Evolutionary conservation across 2,113 vertebrate genomes (phyloP).

Genomic region (Tupaia chinensis): DNA sequence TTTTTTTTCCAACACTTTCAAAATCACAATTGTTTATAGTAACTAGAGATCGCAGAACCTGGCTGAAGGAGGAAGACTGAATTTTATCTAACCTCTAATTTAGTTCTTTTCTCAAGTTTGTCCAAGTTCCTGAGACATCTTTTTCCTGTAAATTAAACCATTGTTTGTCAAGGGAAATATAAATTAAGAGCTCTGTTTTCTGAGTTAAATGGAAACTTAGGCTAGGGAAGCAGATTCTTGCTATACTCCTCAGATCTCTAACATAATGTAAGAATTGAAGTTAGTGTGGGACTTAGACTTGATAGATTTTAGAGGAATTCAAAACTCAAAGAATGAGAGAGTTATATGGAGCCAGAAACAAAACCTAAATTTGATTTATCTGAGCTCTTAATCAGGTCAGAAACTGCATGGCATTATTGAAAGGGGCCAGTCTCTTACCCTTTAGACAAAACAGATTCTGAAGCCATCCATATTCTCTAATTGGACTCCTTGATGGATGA

Average conservation of each 20-base stretch:
- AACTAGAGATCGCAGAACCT: slow-evolving; percentile 80
- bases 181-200: slow-evolving; percentile 81
- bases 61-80: slow-evolving; percentile 72
- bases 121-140: slow-evolving; percentile 79
- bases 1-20: slow-evolving; percentile 73
- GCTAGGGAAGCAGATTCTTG: slow-evolving; percentile 64
- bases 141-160: slow-evolving; percentile 78
- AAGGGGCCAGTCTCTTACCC: slow-evolving; percentile 55
- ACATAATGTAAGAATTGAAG: slow-evolving; percentile 64
- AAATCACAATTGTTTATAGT: slow-evolving; percentile 80
- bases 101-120: slow-evolving; percentile 79
- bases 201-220: slow-evolving; percentile 78
- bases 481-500: background rate
- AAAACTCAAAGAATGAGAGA: slow-evolving; percentile 74
- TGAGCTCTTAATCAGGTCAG: slow-evolving; percentile 69
- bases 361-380: slow-evolving; percentile 67
- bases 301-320: slow-evolving; percentile 65
- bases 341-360: slow-evolving; percentile 58
- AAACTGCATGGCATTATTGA: slow-evolving; percentile 75
- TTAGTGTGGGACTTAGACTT: slow-evolving; percentile 36
- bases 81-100: slow-evolving; percentile 82
- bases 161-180: slow-evolving; percentile 81
- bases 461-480: slow-evolving; percentile 54
- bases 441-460: slow-evolving; percentile 64
- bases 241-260: slow-evolving; percentile 51